A percentile compares a stretch with the other conserved stretches of the same genome.
These are phyloP conservation scores for Varanus salvator DNA, from an alignment of 2,113 vertebrate species.

Conservation along the genomic window DNA sequence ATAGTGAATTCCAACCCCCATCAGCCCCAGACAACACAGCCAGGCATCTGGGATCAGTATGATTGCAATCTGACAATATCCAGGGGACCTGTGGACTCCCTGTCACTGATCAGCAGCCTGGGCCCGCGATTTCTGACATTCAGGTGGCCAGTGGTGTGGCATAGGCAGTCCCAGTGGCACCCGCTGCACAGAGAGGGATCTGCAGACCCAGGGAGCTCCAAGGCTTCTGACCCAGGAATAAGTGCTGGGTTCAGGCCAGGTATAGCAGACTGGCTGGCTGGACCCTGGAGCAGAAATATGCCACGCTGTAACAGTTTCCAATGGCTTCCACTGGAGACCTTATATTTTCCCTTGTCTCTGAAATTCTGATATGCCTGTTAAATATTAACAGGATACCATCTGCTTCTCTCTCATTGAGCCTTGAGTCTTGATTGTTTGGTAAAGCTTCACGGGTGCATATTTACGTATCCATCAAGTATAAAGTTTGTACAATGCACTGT, in stretches of 20 bases:
- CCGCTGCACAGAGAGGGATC: not conserved
- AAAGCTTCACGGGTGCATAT: not conserved
- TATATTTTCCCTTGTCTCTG: not conserved
- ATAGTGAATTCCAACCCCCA: not conserved
- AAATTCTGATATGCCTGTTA: not conserved
- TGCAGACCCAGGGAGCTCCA: not conserved
- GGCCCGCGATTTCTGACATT: not conserved
- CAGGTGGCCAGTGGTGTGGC: not conserved
- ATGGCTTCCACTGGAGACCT: not conserved
- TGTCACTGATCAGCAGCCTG: not conserved
- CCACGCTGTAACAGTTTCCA: not conserved
- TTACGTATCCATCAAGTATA: not conserved
- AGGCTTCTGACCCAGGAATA: too few relatives aligned
- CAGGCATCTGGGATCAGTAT: not conserved
- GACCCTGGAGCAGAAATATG: not conserved
- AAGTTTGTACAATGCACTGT: not conserved
- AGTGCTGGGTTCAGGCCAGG: too few relatives aligned
- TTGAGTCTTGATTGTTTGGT: not conserved
- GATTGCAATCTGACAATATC: not conserved
- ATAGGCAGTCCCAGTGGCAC: not conserved
- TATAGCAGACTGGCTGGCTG: not conserved
- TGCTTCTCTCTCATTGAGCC: not conserved
- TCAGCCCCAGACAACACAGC: not conserved
- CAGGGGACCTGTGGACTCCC: not conserved
- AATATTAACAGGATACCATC: not conserved